Evolutionary conservation across 2,113 vertebrate genomes (phyloP).

Genomic region (Arvicanthis niloticus): DNA sequence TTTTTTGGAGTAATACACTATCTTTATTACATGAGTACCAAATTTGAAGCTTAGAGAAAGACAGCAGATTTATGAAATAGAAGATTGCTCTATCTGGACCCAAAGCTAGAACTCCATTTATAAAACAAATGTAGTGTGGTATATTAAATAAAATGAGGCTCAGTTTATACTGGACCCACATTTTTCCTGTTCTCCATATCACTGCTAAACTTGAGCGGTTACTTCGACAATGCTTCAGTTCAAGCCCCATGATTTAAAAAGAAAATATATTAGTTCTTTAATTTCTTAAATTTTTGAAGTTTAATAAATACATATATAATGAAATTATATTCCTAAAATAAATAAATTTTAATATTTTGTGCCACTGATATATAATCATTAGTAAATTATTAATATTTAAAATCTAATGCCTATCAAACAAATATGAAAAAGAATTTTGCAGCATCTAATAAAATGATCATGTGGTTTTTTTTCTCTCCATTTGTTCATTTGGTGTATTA

Average conservation of each 20-base stretch:
- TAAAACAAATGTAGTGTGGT: background rate
- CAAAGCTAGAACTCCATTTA: background rate
- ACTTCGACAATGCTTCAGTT: too few relatives aligned
- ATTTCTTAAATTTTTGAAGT: background rate
- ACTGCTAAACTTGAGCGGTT: background rate
- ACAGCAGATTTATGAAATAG: conserved; percentile 22
- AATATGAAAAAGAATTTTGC: background rate
- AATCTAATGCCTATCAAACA: background rate
- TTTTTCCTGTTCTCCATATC: background rate
- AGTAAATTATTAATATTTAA: conserved; percentile 43
- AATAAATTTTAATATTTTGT: conserved; percentile 61
- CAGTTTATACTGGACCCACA: background rate
- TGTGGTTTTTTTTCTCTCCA: too few relatives aligned
- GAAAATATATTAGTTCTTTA: background rate
- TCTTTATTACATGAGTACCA: conserved; percentile 1
- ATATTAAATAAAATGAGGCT: background rate
- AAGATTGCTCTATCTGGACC: background rate
- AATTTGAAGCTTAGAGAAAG: background rate
- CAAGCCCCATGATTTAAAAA: conserved; percentile 52
- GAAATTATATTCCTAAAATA: conserved; percentile 42
- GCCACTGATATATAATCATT: conserved; percentile 31
- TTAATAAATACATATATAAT: conserved; percentile 12
- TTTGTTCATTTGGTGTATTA: too few relatives aligned
- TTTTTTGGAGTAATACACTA: background rate
- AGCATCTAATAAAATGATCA: too few relatives aligned